Evolutionary conservation across 2,888 invertebrate genomes (phyloP).

Genomic region (Cyaniris semiargus): DNA sequence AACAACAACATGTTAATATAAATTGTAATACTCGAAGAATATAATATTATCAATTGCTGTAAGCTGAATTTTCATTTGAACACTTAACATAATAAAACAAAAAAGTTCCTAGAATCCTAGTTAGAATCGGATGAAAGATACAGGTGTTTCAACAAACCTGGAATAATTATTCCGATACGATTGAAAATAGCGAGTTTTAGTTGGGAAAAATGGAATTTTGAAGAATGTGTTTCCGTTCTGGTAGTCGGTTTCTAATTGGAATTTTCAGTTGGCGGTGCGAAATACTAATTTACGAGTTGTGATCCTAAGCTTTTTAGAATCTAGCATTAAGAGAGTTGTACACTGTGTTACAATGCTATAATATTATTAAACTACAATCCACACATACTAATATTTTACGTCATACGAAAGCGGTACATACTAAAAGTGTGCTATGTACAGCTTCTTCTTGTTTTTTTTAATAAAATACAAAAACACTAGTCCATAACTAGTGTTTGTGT

Average conservation of each 20-base stretch:
- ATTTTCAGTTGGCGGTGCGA: conserved; percentile 33
- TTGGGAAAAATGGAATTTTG: conserved; percentile 41
- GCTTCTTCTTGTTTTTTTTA: too few species aligned
- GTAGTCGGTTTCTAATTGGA: conserved; percentile 33
- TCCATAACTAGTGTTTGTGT: too few species aligned
- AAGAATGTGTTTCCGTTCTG: conserved; percentile 42
- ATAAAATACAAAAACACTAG: too few species aligned
- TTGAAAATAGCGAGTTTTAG: conserved; percentile 41
- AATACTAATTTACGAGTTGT: conserved; percentile 33
- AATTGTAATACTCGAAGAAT: too few species aligned
- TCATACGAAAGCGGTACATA: too few species aligned
- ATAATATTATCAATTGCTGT: too few species aligned
- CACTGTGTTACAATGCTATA: background rate
- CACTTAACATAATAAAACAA: background rate
- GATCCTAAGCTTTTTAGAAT: conserved; percentile 30
- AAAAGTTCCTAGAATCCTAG: background rate
- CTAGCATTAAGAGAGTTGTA: background rate
- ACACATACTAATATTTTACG: too few species aligned
- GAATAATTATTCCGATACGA: conserved; percentile 33
- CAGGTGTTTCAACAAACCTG: conserved; percentile 24
- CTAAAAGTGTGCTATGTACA: too few species aligned
- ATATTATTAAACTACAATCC: too few species aligned
- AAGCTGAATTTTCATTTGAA: too few species aligned
- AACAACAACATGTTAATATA: too few species aligned
- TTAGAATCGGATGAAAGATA: background rate